These are phyloP conservation scores for Phortica okadai DNA, from an alignment of 2,888 invertebrate genomes.

Conservation along the genomic window DNA sequence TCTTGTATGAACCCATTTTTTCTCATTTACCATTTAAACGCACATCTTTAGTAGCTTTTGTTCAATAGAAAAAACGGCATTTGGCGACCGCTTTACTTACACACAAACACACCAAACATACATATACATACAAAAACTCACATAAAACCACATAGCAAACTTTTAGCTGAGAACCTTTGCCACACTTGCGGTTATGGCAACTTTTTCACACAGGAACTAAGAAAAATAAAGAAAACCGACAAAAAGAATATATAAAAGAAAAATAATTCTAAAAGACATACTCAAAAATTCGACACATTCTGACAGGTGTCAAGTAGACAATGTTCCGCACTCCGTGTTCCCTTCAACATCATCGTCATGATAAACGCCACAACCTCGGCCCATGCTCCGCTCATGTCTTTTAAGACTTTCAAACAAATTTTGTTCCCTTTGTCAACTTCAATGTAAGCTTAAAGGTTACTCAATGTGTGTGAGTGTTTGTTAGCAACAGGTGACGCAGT, in stretches of 20 bases:
- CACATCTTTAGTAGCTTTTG: too few relatives aligned
- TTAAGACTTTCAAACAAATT: conserved; percentile 31
- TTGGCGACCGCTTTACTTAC: too few relatives aligned
- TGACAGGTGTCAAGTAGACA: conserved; percentile 65
- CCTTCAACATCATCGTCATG: conserved; percentile 2
- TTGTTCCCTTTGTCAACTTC: conserved; percentile 2
- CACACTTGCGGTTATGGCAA: conserved; percentile 29
- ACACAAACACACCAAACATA: not conserved
- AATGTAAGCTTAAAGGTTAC: not conserved
- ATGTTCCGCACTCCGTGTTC: conserved; percentile 55
- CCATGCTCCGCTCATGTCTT: conserved; percentile 40
- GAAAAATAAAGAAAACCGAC: not conserved
- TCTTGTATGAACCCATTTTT: too few relatives aligned
- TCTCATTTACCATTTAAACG: too few relatives aligned
- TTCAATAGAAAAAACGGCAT: too few relatives aligned
- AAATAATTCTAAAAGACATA: not conserved
- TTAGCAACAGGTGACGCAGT: conserved; percentile 68
- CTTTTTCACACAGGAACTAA: conserved; percentile 16
- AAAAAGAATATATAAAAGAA: not conserved
- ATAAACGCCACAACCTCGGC: not conserved
- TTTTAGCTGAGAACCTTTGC: not conserved
- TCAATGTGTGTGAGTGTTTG: conserved; percentile 40
- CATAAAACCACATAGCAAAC: not conserved
- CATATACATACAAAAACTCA: not conserved
- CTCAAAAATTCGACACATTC: conserved; percentile 25